Evolutionary conservation across 2,888 invertebrate genomes (phyloP).

Genomic region (Hipparchia sbordonii): DNA sequence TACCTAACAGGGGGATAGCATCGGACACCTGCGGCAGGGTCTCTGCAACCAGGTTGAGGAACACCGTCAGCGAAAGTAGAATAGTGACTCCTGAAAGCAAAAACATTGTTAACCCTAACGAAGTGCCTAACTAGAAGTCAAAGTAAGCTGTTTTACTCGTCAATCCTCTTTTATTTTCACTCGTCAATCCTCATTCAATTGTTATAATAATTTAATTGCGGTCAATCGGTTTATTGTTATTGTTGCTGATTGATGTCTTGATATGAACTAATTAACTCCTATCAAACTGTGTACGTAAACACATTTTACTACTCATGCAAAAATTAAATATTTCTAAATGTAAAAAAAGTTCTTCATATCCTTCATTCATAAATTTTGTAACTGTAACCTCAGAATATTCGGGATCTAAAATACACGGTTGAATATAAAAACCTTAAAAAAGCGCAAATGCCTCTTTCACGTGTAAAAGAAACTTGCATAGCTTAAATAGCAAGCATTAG

Average conservation of each 20-base stretch:
- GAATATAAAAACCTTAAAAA: not conserved
- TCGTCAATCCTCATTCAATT: not conserved
- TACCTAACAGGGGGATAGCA: constrained; percentile 99
- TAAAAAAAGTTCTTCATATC: no score
- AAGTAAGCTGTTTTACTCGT: not conserved
- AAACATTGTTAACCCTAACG: constrained; percentile 80
- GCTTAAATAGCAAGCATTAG: not conserved
- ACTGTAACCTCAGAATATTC: not conserved
- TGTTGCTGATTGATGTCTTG: no score
- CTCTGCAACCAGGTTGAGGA: constrained; percentile 99
- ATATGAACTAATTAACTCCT: no score
- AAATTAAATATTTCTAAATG: no score
- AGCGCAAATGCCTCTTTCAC: not conserved
- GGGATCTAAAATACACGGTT: not conserved
- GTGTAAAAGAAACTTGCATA: not conserved
- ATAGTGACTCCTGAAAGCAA: constrained; percentile 98
- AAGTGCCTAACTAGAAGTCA: constrained; percentile 28
- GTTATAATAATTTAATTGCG: not conserved
- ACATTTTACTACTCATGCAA: no score
- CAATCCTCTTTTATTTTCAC: not conserved
- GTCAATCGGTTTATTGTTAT: no score
- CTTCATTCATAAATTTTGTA: no score
- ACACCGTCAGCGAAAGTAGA: constrained; percentile 99
- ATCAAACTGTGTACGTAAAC: no score
- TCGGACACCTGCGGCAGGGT: constrained; percentile 99